These are phyloP conservation scores for Phyto melanocephala DNA, from an alignment of 2,888 invertebrate genomes.

Conservation along the genomic window DNA sequence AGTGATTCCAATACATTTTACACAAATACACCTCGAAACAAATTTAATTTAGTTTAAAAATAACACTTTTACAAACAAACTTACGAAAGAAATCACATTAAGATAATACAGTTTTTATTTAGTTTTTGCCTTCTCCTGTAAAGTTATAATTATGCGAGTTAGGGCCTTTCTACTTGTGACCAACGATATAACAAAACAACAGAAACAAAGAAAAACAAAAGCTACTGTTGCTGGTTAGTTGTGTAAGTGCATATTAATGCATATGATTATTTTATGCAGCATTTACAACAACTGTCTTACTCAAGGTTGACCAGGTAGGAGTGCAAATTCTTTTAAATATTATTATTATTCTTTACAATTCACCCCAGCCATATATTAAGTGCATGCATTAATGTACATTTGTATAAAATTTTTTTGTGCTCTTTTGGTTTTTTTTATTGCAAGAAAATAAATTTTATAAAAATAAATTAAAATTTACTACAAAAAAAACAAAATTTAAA, in stretches of 20 bases:
- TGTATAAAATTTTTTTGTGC: conserved; percentile 10
- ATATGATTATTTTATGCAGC: conserved; percentile 54
- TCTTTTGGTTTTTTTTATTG: conserved; percentile 2
- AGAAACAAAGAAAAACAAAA: conserved; percentile 39
- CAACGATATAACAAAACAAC: conserved; percentile 32
- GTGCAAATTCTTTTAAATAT: conserved; percentile 60
- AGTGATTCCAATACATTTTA: no score
- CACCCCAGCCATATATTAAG: conserved; percentile 52
- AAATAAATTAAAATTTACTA: conserved; percentile 27
- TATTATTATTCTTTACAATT: conserved; percentile 56
- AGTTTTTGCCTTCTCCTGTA: no score
- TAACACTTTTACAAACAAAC: no score
- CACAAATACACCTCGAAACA: no score
- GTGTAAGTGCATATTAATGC: conserved; percentile 46
- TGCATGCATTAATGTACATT: conserved; percentile 45
- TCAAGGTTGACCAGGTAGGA: conserved; percentile 64
- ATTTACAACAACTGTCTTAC: conserved; percentile 43
- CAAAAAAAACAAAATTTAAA: background rate
- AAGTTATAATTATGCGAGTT: no score
- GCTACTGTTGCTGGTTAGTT: conserved; percentile 30
- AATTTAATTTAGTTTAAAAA: no score
- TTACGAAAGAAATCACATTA: no score
- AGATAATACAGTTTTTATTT: no score
- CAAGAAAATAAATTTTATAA: conserved; percentile 8
- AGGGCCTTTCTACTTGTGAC: no score